phyloP scores from a whole-genome alignment of 2,888 invertebrate genomes.

The Diabrotica balteata region DNA sequence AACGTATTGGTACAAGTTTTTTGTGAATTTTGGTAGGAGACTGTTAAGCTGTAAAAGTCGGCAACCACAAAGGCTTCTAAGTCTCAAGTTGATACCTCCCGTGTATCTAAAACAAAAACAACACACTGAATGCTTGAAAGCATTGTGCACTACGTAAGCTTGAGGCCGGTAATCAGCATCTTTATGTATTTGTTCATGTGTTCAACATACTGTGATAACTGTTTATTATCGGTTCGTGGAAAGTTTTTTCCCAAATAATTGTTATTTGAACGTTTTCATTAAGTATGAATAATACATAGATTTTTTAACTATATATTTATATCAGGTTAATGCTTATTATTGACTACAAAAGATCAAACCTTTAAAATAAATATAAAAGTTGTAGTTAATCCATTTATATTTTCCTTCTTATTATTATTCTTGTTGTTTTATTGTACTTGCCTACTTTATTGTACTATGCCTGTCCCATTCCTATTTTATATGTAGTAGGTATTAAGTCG shows the following conservation, averaged over 20 bases:
- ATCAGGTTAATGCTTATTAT: no score
- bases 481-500: no score
- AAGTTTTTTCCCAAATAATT: constrained; percentile 4
- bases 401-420: no score
- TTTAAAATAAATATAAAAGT: no score
- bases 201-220: constrained; percentile 21
- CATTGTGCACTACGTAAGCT: constrained; percentile 38
- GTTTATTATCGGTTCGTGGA: constrained; percentile 16
- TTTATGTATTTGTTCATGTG: constrained; percentile 28
- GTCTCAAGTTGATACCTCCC: constrained; percentile 45
- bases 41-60: constrained; percentile 20
- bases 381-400: no score
- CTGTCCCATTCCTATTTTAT: no score
- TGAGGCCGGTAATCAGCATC: constrained; percentile 32
- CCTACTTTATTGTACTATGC: no score
- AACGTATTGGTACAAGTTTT: neutral
- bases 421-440: no score
- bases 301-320: no score
- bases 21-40: constrained; percentile 20
- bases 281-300: no score
- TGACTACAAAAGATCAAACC: no score
- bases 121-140: constrained; percentile 38
- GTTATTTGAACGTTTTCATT: no score
- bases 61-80: constrained; percentile 19
- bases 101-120: constrained; percentile 11